Evolutionary conservation across 2,113 vertebrate genomes (phyloP).

Genomic region (Colossoma macropomum): DNA sequence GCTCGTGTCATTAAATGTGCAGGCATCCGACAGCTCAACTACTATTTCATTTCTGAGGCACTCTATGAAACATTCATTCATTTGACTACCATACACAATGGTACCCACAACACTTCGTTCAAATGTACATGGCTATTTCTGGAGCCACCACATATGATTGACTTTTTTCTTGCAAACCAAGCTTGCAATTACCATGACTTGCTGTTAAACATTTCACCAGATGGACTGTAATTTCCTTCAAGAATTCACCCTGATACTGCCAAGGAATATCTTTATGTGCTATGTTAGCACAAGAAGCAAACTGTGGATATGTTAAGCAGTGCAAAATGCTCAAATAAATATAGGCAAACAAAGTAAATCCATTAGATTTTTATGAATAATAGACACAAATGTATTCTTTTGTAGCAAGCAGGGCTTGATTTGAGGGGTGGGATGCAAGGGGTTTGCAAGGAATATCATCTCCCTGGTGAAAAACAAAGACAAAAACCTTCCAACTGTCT

Average conservation of each 20-base stretch:
- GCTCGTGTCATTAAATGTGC: conserved; percentile 63
- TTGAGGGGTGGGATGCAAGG: too few relatives aligned
- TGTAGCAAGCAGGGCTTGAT: too few relatives aligned
- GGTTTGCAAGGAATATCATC: too few relatives aligned
- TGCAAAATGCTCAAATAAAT: too few relatives aligned
- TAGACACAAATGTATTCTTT: too few relatives aligned
- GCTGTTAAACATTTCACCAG: conserved; percentile 53
- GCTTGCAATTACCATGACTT: conserved; percentile 51
- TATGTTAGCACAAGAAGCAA: background rate
- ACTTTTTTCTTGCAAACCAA: conserved; percentile 38
- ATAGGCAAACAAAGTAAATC: too few relatives aligned
- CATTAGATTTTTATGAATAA: too few relatives aligned
- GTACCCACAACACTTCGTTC: background rate
- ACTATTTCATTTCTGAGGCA: conserved; percentile 17
- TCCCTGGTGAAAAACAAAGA: too few relatives aligned
- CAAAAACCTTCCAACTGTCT: too few relatives aligned
- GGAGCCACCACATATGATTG: conserved; percentile 28
- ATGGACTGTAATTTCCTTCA: conserved; percentile 64
- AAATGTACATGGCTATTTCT: conserved; percentile 42
- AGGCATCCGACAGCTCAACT: conserved; percentile 40
- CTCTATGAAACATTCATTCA: conserved; percentile 16
- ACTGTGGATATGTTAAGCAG: too few relatives aligned
- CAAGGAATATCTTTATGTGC: conserved; percentile 43
- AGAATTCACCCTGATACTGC: conserved; percentile 54
- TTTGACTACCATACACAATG: background rate